A percentile compares a stretch with the other conserved stretches of the same genome.
Conservation (phyloP, 2,113 vertebrate species). For the Ondatra zibethicus region DNA sequence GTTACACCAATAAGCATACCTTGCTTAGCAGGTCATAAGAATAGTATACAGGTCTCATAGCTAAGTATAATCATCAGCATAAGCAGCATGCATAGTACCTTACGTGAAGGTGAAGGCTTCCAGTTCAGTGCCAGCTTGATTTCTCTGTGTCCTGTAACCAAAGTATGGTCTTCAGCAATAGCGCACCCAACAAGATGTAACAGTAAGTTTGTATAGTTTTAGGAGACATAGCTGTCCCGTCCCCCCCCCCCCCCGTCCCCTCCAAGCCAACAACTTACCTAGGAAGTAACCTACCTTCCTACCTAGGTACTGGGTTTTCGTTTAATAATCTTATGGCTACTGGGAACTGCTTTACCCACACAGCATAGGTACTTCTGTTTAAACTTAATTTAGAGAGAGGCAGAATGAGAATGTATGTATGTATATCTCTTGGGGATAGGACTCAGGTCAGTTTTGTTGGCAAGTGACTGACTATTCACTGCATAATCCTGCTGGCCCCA, state of each 20-base stretch:
- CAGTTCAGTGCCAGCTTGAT: neutral
- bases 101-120: neutral
- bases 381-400: neutral
- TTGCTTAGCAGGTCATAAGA: neutral
- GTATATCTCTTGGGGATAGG: neutral
- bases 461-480: neutral
- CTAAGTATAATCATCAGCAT: neutral
- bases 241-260: no score
- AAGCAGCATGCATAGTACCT: neutral
- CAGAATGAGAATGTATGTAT: neutral
- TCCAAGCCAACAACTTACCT: neutral
- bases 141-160: neutral
- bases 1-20: neutral
- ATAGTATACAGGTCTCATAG: neutral
- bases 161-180: neutral
- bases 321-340: neutral
- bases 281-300: neutral
- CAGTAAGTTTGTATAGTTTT: no score
- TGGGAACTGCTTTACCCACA: neutral
- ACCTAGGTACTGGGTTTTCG: neutral
- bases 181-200: neutral
- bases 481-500: neutral
- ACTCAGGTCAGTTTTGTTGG: neutral
- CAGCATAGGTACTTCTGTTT: neutral
- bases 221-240: no score